Base-by-base conservation (phyloP, 2,888 invertebrate species). In the Clivina fossor region DNA sequence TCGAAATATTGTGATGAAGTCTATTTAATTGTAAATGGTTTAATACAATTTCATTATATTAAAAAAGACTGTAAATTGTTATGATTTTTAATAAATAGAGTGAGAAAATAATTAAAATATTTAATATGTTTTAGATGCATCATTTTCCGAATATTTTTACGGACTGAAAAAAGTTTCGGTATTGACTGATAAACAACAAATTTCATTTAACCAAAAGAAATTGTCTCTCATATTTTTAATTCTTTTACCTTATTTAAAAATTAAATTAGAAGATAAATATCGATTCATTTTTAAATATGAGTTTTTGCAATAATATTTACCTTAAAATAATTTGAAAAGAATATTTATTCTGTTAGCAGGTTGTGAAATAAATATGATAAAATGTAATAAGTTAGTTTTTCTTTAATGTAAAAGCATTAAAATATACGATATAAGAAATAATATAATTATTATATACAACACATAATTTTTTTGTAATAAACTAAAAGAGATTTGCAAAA, bases 141-240 rank as follows among this genome's bases (percentile, higher is more conserved):
- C 74, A 9, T 92, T 93, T 77, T 83, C 92, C 0, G 93, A 93
- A 71, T 84, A 85, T 64, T 93, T 93, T 74, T 93, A 93, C 69
- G 87, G 87, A 1, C 74, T 93, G 50, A 80, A 85, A 66, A 78
- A 92, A 46, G 77, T 85, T 4, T 72, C 80, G 0, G 61, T 72
- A 2, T 5, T 4, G n/a, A n/a, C 11, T 7, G 63, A 69, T 1
- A 63, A 69, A 16, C 61, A 65, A 35, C 71, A 40, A 63, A 65
- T 71, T 56, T 65, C 80, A 50, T 78, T 81, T 0, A 69, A 71
- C 0, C 68, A 66, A 13, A 75, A 85, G 62, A 81, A 81, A 67
- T 71, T 79, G 0, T 88, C 88, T 0, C 74, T 90, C 20, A 68
- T 80, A 2, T 71, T 84, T 40, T 73, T 91, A 56, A 85, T 86